Evolutionary conservation across 2,113 vertebrate genomes (phyloP), one percentile per base, ranked within the genome.

Genomic region (Catharus fuscescens): DNA sequence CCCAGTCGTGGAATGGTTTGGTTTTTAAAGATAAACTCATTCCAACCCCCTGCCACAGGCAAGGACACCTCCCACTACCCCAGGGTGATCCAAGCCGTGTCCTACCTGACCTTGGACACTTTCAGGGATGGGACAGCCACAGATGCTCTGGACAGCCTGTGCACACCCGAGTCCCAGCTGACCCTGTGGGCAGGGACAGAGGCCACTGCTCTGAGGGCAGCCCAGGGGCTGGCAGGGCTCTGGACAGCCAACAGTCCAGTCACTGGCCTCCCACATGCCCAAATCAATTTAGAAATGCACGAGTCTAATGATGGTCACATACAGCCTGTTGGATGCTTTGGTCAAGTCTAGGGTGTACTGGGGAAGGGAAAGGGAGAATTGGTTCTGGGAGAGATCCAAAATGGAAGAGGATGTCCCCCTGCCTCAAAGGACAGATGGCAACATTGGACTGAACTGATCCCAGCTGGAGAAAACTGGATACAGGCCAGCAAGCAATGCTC

Each of bases 341-440:
- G 44, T 82, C 0, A 2, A 90, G 34, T 34, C 25, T 57, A 42
- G 20, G 26, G 32, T 64, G 20, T 4, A 1, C 3, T 20, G 44
- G 12, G n/a, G 40, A 67, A 53, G 13, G 44, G 28, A 86, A 67
- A n/a, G 28, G 44, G 65, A 50, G 82, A 53, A 72, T 8, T n/a
- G 84, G n/a, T 91, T 86, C 73, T 88, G 89, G 86, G 76, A 72
- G 52, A 70, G 65, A 44, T 71, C 83, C 18, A 34, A 53, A 84
- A 78, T 84, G 92, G 76, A 83, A 92, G 54, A 81, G 82, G 92
- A 71, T 66, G 83, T 73, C 74, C 74, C 60, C 81, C 88, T 92
- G 57, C 81, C 73, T 92, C 60, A 29, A 83, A 88, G 87, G 95
- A 94, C 95, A 96, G 96, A 96, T 97, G 96, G 96, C 84, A 90